Evolutionary conservation across 2,888 invertebrate species (phyloP).

Genomic region (Hypercompe scribonia): DNA sequence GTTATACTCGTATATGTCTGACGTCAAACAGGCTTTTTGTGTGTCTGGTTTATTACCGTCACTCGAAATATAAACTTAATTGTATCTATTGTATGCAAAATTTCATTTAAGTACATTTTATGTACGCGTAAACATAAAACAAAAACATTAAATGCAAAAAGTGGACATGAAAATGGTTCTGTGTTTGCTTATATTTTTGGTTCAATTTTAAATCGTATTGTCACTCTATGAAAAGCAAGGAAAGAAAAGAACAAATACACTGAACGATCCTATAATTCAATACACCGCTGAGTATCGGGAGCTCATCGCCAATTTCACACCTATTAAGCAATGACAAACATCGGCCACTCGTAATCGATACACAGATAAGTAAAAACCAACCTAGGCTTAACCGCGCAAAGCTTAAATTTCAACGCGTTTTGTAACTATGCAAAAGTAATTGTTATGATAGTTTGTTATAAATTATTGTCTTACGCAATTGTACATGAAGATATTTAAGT

Average conservation of each 20-base stretch:
- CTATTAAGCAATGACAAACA: slow-evolving; percentile 70
- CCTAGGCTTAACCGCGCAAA: slow-evolving; percentile 41
- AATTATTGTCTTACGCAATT: slow-evolving; percentile 57
- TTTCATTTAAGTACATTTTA: background rate
- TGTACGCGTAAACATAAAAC: background rate
- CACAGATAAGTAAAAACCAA: slow-evolving; percentile 43
- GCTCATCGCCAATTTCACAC: slow-evolving; percentile 73
- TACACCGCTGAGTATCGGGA: slow-evolving; percentile 60
- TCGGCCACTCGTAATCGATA: slow-evolving; percentile 44
- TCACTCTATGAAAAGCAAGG: slow-evolving; percentile 23
- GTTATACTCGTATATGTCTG: slow-evolving; percentile 17
- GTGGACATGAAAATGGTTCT: background rate
- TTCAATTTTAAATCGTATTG: slow-evolving; percentile 10
- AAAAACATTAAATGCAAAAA: background rate
- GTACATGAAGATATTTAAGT: slow-evolving; percentile 41
- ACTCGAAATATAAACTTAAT: slow-evolving; percentile 12
- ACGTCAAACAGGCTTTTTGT: background rate
- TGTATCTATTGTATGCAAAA: slow-evolving; percentile 30
- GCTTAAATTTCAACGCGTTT: slow-evolving; percentile 31
- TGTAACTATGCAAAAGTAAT: slow-evolving; percentile 29
- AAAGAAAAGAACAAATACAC: slow-evolving; percentile 48
- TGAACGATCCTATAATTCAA: slow-evolving; percentile 62
- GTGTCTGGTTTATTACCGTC: background rate
- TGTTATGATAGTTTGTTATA: slow-evolving; percentile 54
- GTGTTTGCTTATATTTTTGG: slow-evolving; percentile 7